Percentiles rank a stretch among this genome's conserved stretches.
These are phyloP conservation scores for Rhynchophorus ferrugineus DNA, from an alignment of 1,140 invertebrate genomes.

Conservation along the genomic window DNA sequence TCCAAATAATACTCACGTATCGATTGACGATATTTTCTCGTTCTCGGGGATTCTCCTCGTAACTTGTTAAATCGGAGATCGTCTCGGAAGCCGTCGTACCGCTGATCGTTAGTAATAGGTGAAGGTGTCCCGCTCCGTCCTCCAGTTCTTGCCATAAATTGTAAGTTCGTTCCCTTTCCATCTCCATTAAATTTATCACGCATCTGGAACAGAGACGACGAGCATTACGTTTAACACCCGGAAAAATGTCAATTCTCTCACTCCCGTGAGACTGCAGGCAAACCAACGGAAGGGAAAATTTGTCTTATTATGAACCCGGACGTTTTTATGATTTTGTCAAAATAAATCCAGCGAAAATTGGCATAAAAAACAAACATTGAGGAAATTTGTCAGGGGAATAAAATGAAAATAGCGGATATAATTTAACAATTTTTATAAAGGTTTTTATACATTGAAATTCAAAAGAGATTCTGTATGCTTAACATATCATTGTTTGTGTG, in stretches of 20 bases:
- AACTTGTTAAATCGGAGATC: conserved; percentile 80
- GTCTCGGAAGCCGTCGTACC: conserved; percentile 88
- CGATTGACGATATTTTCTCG: conserved; percentile 54
- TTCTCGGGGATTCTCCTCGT: conserved; percentile 72
- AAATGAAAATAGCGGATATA: no score
- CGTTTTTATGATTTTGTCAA: no score
- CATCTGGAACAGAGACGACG: conserved; percentile 45
- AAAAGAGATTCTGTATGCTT: no score
- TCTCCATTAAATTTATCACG: conserved; percentile 72
- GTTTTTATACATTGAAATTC: no score
- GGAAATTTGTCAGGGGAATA: no score
- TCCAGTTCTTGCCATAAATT: conserved; percentile 81
- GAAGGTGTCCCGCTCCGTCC: conserved; percentile 80
- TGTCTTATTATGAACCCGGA: no score
- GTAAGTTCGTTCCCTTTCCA: conserved; percentile 88
- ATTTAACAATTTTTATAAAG: no score
- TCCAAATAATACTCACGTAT: conserved; percentile 60
- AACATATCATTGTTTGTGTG: no score
- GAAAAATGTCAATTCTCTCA: not conserved
- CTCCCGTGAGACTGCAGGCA: no score
- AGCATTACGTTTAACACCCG: not conserved
- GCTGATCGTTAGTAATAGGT: conserved; percentile 87
- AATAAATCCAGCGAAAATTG: no score
- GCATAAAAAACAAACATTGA: no score
- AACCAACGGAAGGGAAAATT: no score